phyloP scores from a whole-genome alignment of 2,888 invertebrate species.

The Tolmerus cingulatus region DNA sequence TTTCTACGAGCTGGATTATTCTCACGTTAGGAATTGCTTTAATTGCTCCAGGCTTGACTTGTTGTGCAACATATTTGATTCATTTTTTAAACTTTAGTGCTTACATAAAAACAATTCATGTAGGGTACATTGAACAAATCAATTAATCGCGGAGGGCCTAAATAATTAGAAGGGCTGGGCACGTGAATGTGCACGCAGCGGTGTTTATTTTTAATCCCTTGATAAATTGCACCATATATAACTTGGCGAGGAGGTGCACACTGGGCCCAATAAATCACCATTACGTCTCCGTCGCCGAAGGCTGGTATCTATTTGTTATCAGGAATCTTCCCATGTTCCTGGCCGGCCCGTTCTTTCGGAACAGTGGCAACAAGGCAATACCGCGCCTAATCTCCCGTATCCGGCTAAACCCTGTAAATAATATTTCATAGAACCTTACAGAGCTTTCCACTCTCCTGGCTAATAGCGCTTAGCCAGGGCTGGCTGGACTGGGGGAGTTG shows the following conservation, averaged over 20 bases:
- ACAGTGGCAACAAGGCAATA: not conserved
- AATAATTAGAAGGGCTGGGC: not conserved
- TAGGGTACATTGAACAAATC: too few species aligned
- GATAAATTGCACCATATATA: not conserved
- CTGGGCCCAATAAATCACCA: not conserved
- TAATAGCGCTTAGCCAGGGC: not conserved
- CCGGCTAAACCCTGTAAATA: not conserved
- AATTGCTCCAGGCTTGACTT: too few species aligned
- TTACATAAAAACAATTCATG: too few species aligned
- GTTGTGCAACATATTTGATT: too few species aligned
- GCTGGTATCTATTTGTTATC: constrained; percentile 19
- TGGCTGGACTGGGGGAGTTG: not conserved
- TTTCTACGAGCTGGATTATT: too few species aligned
- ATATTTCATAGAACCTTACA: constrained; percentile 22
- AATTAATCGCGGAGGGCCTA: not conserved
- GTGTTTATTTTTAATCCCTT: constrained; percentile 12
- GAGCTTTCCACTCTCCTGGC: not conserved
- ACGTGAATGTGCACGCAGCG: not conserved
- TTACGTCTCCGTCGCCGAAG: not conserved
- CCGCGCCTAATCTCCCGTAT: not conserved
- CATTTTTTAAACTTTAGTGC: too few species aligned
- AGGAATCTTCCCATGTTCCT: not conserved
- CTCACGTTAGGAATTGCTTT: too few species aligned
- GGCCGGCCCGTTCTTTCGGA: not conserved
- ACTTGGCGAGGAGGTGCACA: not conserved